Percentiles rank a stretch among this genome's conserved stretches.
These are phyloP conservation scores for Anarrhichthys ocellatus DNA, from an alignment of 2,113 vertebrate species.

Conservation along the genomic window DNA sequence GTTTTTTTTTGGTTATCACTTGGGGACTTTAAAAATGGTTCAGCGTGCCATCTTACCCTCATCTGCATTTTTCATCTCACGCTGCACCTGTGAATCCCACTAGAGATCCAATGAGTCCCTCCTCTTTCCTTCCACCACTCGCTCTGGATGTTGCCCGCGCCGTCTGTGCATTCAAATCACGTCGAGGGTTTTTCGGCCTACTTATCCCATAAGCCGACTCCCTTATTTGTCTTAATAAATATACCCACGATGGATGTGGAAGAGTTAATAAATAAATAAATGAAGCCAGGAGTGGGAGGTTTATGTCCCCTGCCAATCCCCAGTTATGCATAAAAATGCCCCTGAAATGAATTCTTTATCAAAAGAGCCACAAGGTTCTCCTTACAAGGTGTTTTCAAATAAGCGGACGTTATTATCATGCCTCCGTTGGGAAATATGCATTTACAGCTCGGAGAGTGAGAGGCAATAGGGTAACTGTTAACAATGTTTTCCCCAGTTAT, in stretches of 20 bases:
- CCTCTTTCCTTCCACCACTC: conserved; percentile 43
- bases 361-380: conserved; percentile 84
- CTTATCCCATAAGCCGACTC: conserved; percentile 25
- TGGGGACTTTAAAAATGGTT: conserved; percentile 66
- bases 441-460: conserved; percentile 80
- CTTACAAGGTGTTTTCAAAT: conserved; percentile 86
- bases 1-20: conserved; percentile 58
- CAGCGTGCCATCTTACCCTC: conserved; percentile 46
- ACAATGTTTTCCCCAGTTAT: conserved; percentile 84
- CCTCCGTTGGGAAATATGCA: conserved; percentile 82
- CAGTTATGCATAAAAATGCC: conserved; percentile 81
- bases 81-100: conserved; percentile 73
- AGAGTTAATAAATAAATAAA: conserved; percentile 54
- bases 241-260: conserved; percentile 30
- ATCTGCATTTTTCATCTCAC: conserved; percentile 74
- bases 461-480: conserved; percentile 81
- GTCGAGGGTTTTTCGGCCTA: conserved; percentile 32
- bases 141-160: conserved; percentile 37
- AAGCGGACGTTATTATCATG: conserved; percentile 82
- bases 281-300: conserved; percentile 55
- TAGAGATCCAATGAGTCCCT: conserved; percentile 52
- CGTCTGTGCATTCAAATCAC: conserved; percentile 57
- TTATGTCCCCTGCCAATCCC: conserved; percentile 76
- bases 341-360: conserved; percentile 83
- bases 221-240: conserved; percentile 53